phyloP scores from a whole-genome alignment of 2,888 invertebrate species.

The Pemphredon lugubris region DNA sequence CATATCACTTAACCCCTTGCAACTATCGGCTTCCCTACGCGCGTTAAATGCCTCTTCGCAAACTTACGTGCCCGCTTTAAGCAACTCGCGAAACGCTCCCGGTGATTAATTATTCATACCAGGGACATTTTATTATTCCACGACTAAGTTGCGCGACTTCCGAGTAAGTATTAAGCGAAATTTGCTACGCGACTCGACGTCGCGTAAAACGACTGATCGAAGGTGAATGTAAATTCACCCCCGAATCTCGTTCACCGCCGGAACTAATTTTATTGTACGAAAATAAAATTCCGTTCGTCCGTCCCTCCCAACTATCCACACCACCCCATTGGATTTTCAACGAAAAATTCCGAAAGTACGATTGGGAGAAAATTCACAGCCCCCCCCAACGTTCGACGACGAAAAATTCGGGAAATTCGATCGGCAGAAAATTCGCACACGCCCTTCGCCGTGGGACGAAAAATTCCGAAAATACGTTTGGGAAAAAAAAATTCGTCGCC shows the following conservation, averaged over 20 bases:
- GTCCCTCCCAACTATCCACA: too few relatives aligned
- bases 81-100: slow-evolving; percentile 43
- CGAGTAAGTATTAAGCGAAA: slow-evolving; percentile 24
- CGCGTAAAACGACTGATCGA: slow-evolving; percentile 17
- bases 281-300: too few relatives aligned
- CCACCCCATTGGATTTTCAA: too few relatives aligned
- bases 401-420: too few relatives aligned
- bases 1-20: slow-evolving; percentile 62
- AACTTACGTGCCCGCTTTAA: slow-evolving; percentile 34
- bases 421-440: too few relatives aligned
- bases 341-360: neutral
- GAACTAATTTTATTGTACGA: too few relatives aligned
- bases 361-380: too few relatives aligned
- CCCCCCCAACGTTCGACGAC: too few relatives aligned
- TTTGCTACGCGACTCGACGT: slow-evolving; percentile 36
- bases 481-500: too few relatives aligned
- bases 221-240: slow-evolving; percentile 15
- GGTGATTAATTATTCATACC: slow-evolving; percentile 53
- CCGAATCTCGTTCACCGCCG: too few relatives aligned
- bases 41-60: slow-evolving; percentile 50
- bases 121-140: slow-evolving; percentile 47
- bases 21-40: slow-evolving; percentile 48
- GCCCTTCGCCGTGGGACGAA: neutral
- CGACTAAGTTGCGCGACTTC: slow-evolving; percentile 16
- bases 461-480: neutral